phyloP scores from a whole-genome alignment of 2,797 vertebrate species.

The Mionectes olivaceus region DNA sequence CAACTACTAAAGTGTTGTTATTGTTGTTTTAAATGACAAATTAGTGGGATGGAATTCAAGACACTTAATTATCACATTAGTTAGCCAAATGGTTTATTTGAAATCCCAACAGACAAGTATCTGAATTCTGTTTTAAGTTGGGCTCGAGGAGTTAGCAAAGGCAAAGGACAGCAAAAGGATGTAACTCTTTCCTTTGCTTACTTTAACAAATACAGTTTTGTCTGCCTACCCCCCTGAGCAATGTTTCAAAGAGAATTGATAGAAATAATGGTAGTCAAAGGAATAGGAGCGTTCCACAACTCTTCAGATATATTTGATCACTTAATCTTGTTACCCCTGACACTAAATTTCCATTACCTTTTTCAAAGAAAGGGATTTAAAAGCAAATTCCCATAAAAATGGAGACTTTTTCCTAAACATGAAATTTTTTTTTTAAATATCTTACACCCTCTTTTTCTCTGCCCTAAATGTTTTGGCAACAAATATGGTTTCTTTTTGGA shows the following conservation, averaged over 20 bases:
- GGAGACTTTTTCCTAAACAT: background rate
- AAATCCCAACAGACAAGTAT: slow-evolving; percentile 21
- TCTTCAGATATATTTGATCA: background rate
- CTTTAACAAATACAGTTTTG: background rate
- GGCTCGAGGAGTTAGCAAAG: background rate
- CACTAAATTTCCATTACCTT: background rate
- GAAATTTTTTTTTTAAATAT: background rate
- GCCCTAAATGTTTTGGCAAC: slow-evolving; percentile 1
- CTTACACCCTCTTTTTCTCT: background rate
- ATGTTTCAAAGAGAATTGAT: background rate
- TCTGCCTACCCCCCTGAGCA: background rate
- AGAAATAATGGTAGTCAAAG: background rate
- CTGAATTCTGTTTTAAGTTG: slow-evolving; percentile 30
- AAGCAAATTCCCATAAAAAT: background rate
- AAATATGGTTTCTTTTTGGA: background rate
- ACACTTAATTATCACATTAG: slow-evolving; percentile 40
- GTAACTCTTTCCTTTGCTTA: background rate
- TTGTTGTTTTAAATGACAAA: slow-evolving; percentile 44
- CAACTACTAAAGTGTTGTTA: background rate
- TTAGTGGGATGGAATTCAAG: slow-evolving; percentile 39
- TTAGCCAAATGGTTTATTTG: slow-evolving; percentile 51
- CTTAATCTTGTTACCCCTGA: background rate
- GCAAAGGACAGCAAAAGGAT: background rate
- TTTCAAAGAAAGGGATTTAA: background rate
- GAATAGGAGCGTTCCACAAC: background rate